phyloP scores from a whole-genome alignment of 2,113 vertebrate species.

The Eclectus roratus region DNA sequence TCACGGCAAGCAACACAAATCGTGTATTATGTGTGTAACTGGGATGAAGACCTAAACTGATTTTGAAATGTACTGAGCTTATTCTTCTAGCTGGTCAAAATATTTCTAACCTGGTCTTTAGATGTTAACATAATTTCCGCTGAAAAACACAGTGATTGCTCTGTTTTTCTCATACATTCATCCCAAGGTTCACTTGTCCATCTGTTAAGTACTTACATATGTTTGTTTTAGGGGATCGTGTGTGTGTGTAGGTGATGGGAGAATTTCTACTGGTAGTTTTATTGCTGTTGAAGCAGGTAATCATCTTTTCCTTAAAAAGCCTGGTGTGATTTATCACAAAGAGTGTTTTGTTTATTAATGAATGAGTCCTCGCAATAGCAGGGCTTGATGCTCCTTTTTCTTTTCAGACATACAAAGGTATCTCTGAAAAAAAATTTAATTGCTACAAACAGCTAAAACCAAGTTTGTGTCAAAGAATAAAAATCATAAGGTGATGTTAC shows the following conservation, averaged over 20 bases:
- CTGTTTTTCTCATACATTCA: constrained; percentile 53
- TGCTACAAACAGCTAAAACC: constrained; percentile 54
- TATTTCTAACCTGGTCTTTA: background rate
- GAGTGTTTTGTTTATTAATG: constrained; percentile 67
- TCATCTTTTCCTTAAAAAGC: constrained; percentile 65
- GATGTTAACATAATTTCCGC: background rate
- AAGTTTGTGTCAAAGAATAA: constrained; percentile 53
- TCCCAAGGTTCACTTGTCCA: constrained; percentile 70
- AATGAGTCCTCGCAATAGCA: constrained; percentile 55
- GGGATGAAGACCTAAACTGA: background rate
- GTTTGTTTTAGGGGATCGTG: background rate
- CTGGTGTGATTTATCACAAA: constrained; percentile 57
- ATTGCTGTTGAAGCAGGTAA: constrained; percentile 66
- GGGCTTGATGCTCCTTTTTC: constrained; percentile 15
- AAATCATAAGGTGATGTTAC: constrained; percentile 48
- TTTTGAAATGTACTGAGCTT: background rate
- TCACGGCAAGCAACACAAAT: background rate
- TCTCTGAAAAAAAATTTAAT: constrained; percentile 9
- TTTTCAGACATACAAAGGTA: background rate
- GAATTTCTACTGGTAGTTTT: constrained; percentile 66
- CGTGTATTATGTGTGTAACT: background rate
- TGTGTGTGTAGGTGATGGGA: background rate
- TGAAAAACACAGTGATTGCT: background rate
- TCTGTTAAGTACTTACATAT: constrained; percentile 67
- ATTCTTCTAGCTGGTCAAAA: background rate